These are phyloP conservation scores for Euglossa dilemma DNA, from an alignment of 1,140 invertebrate species.

Conservation along the genomic window DNA sequence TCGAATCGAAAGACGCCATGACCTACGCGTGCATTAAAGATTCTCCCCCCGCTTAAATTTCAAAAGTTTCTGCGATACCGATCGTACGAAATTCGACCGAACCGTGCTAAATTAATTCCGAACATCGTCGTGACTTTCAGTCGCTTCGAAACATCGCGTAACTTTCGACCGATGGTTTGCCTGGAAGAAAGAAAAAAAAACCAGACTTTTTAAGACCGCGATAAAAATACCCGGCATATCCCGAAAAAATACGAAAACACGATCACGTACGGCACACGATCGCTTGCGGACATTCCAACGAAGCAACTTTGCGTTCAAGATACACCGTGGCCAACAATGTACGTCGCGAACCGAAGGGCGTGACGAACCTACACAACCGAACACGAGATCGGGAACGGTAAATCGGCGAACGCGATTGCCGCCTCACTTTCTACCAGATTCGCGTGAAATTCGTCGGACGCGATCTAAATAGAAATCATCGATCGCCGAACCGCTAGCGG, in stretches of 20 bases:
- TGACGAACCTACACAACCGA: background rate
- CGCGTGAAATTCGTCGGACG: constrained; percentile 38
- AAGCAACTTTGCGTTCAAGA: background rate
- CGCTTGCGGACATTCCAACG: background rate
- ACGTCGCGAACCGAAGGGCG: background rate
- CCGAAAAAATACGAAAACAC: background rate
- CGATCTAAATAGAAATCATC: constrained; percentile 35
- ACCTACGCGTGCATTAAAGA: too few relatives aligned
- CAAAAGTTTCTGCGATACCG: too few relatives aligned
- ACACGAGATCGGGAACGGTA: background rate
- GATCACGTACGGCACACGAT: background rate
- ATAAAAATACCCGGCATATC: background rate
- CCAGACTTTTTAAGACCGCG: background rate
- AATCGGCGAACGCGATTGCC: constrained; percentile 7
- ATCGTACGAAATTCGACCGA: too few relatives aligned
- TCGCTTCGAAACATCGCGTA: too few relatives aligned
- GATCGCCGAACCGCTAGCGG: background rate
- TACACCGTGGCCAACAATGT: background rate
- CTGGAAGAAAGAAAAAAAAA: too few relatives aligned
- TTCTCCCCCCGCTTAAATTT: too few relatives aligned
- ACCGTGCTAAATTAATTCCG: too few relatives aligned
- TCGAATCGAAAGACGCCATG: too few relatives aligned
- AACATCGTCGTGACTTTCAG: too few relatives aligned
- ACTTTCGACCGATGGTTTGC: too few relatives aligned
- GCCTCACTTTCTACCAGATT: constrained; percentile 42